Evolutionary conservation across 2,888 invertebrate genomes (phyloP).

Genomic region (Drosophila seclusa): DNA sequence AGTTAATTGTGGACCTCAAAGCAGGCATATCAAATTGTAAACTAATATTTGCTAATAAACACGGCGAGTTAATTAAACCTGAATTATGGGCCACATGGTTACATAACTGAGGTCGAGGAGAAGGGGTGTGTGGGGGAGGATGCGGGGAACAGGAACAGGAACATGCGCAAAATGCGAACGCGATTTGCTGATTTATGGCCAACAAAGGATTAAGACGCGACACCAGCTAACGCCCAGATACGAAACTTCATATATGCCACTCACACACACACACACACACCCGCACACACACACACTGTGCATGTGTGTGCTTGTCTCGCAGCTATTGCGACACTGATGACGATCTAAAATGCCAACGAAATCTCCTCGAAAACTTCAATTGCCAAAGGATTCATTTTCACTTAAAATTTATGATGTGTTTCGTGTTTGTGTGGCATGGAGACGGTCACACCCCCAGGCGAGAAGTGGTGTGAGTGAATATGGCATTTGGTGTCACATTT

Average conservation of each 20-base stretch:
- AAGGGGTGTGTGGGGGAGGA: background rate
- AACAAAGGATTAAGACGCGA: slow-evolving; percentile 78
- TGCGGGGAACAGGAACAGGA: slow-evolving; percentile 50
- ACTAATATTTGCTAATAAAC: slow-evolving; percentile 84
- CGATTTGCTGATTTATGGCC: slow-evolving; percentile 82
- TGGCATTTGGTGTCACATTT: slow-evolving; percentile 73
- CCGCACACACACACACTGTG: slow-evolving; percentile 9
- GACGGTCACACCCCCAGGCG: slow-evolving; percentile 22
- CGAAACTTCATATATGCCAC: slow-evolving; percentile 41
- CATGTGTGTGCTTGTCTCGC: slow-evolving; percentile 20
- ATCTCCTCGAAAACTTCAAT: slow-evolving; percentile 77
- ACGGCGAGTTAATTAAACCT: slow-evolving; percentile 82
- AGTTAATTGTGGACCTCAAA: slow-evolving; percentile 48
- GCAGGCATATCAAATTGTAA: slow-evolving; percentile 76
- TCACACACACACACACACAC: slow-evolving; percentile 23
- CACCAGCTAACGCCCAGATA: slow-evolving; percentile 49
- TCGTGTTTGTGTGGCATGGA: slow-evolving; percentile 23
- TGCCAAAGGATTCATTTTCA: slow-evolving; percentile 82
- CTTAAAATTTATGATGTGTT: slow-evolving; percentile 76
- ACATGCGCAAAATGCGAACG: slow-evolving; percentile 68
- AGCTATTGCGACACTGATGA: slow-evolving; percentile 62
- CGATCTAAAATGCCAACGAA: slow-evolving; percentile 66
- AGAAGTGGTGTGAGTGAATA: background rate
- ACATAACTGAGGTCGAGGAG: slow-evolving; percentile 31
- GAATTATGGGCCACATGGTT: slow-evolving; percentile 76